Base-by-base conservation (phyloP, 2,888 invertebrate genomes). In the Tridacna gigas region DNA sequence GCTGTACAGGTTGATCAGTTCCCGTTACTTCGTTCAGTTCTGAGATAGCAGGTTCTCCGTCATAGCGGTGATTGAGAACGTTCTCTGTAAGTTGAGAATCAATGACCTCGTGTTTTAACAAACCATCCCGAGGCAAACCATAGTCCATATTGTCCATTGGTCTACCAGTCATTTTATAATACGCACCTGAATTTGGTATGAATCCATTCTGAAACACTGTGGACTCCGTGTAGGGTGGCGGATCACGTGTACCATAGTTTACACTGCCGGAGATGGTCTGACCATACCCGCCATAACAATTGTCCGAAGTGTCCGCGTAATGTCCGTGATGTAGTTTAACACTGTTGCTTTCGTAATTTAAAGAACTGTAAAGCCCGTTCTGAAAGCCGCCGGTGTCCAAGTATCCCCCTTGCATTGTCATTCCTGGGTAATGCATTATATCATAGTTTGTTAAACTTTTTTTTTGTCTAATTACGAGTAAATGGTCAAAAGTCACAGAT, bases 201-300 rank as follows among this genome's bases (percentile, higher is more conserved):
- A 90, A 91, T 60, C 91, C 90, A 26, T 89, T 82, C 73, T 91
- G 91, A 69, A 89, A 90, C 22, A 91, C 86, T 1, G 91, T 86
- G 12, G 91, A 90, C 75, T 91, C 91, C 0, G 90, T 87, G 61
- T 91, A 91, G 12, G 91, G 87, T 48, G 91, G 91, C 11, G 91
- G 91, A 37, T 91, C 91, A 22, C 91, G 78, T 13, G 90, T 76
- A 22, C 85, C 74, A 67, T 89, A 91, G 45, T 78, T 82, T 63
- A 84, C 77, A 74, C 79, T 84, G 74, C 89, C 88, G 1, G 89
- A 74, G 15, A 71, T 75, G 37, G 86, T 51, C 48, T 84, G 86
- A 63, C 86, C 79, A 76, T 90, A 90, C 22, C 88, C 83, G 71
- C 86, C 82, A 76, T 91, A 91, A 73, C 90, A 91, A 12, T 85